Percentiles rank a stretch among this genome's conserved stretches.
These are phyloP conservation scores for Enteromius anoplus DNA, from an alignment of 2,797 vertebrate genomes.

Conservation along the genomic window DNA sequence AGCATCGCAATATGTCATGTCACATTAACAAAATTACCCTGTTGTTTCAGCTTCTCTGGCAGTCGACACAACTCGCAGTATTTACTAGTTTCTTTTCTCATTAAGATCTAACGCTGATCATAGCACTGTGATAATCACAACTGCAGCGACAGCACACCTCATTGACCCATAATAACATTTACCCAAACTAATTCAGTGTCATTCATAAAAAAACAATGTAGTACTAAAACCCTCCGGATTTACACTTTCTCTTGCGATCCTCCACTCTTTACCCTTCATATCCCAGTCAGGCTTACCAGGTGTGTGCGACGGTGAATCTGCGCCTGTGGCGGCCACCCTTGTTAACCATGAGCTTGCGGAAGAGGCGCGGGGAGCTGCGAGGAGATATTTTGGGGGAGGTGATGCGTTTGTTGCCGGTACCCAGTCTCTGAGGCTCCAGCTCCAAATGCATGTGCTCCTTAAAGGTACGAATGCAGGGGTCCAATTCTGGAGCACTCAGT, in stretches of 20 bases:
- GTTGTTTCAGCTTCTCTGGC: neutral
- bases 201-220: constrained; percentile 33
- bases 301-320: constrained; percentile 97
- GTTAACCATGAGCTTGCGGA: constrained; percentile 97
- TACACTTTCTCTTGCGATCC: constrained; percentile 61
- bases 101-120: neutral
- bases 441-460: constrained; percentile 99
- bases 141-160: constrained; percentile 2
- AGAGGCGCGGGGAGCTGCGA: constrained; percentile 93
- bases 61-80: neutral
- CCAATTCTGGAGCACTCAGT: constrained; percentile 81
- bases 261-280: constrained; percentile 17
- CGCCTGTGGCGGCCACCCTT: constrained; percentile 96
- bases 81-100: neutral
- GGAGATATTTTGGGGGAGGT: constrained; percentile 96
- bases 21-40: neutral
- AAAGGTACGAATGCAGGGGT: constrained; percentile 94
- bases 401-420: constrained; percentile 80
- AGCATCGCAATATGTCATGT: constrained; percentile 20
- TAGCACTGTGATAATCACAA: neutral
- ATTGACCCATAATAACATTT: constrained; percentile 22
- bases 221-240: neutral
- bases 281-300: constrained; percentile 86
- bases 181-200: neutral
- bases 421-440: constrained; percentile 89